These are phyloP conservation scores for Podarcis siculus DNA, from an alignment of 2,797 vertebrate species.

Conservation along the genomic window DNA sequence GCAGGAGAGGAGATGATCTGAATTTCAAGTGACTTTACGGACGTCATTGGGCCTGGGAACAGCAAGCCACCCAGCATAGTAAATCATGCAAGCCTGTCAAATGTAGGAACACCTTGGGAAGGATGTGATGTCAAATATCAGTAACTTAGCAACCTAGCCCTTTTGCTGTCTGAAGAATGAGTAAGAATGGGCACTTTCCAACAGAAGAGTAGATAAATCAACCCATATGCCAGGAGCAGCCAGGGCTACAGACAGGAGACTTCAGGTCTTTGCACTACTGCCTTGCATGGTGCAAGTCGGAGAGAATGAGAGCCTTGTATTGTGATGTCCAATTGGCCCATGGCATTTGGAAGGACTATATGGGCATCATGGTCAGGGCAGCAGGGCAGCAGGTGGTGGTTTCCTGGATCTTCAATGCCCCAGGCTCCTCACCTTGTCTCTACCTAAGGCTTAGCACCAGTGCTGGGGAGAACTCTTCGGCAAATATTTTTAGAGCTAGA, in stretches of 20 bases:
- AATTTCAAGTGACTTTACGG: constrained; percentile 80
- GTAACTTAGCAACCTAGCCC: constrained; percentile 86
- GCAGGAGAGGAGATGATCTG: constrained; percentile 73
- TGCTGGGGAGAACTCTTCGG: background rate
- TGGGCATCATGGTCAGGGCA: background rate
- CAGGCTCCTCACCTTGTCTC: too few relatives aligned
- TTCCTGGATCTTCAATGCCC: too few relatives aligned
- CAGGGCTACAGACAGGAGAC: background rate
- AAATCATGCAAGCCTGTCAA: constrained; percentile 83
- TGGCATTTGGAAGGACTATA: background rate
- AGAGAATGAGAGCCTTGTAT: background rate
- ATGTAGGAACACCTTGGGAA: constrained; percentile 78
- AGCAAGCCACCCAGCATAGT: constrained; percentile 77
- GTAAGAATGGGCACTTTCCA: constrained; percentile 77
- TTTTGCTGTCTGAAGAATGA: constrained; percentile 79
- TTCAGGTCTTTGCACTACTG: background rate
- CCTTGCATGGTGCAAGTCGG: background rate
- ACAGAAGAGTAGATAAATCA: constrained; percentile 76
- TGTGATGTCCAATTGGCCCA: background rate
- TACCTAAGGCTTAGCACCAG: background rate
- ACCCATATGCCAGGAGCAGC: constrained; percentile 50
- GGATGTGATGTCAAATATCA: constrained; percentile 86
- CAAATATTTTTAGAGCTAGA: background rate
- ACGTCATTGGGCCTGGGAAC: constrained; percentile 78
- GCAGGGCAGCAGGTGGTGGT: background rate